Evolutionary conservation across 1,140 invertebrate genomes (phyloP), one percentile per base, ranked within the genome.

Genomic region (Sycophila sp.): DNA sequence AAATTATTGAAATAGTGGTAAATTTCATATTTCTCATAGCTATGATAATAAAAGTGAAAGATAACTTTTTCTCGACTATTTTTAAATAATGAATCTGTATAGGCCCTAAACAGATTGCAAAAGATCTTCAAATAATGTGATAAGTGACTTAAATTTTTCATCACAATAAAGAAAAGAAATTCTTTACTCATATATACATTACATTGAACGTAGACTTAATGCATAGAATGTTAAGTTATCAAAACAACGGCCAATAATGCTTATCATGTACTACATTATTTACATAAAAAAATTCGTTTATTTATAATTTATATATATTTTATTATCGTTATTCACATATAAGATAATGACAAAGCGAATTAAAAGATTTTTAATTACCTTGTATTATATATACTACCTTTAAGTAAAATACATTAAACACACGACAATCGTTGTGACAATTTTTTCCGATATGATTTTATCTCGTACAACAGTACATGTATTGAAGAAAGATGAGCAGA

Each of bases 221-320:
- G 51, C 6, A 4, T 60, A 60, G 19, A 59, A 47, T 5, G 13
- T 60, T 69, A 53, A 68, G 45, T 60, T 69, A 40, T 69, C 24
- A 62, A 62, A 45, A 60, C 15, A 60, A 69, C 11, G 68, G 68
- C 47, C 68, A 69, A 69, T 45, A 69, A 62, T 69, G 49, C 68
- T 69, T 69, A 69, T n/a, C n/a, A n/a, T n/a, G n/a, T 53, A 40
- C 53, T 45, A 47, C 11, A 17, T 63, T 62, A 63, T 69, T 63
- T 63, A 53, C n/a, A 42, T n/a, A 55, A 60, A 45, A 69, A 51
- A 60, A 64, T 64, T 60, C 51, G 42, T 51, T 69, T 69, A 51
- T 53, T 49, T 60, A 60, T 69, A 60, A 69, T 60, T 60, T 69
- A 69, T 49, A 59, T 13, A 65, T 56, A 66, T 67, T 47, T 68